phyloP scores from a whole-genome alignment of 2,113 vertebrate species.

The Rhineura floridana region DNA sequence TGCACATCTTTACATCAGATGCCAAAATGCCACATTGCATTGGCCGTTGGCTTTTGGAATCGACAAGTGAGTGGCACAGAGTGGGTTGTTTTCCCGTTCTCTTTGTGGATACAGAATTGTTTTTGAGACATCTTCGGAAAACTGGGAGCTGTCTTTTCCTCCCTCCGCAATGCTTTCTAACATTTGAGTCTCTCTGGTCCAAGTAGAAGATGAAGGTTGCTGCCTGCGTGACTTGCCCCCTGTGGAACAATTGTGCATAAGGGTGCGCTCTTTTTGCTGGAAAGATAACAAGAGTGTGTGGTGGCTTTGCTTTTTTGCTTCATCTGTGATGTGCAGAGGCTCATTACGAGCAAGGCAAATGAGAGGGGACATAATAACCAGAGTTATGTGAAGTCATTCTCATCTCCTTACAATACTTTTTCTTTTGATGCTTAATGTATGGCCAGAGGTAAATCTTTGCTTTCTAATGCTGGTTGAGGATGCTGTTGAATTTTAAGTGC shows the following conservation, averaged over 20 bases:
- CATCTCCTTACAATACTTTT: constrained; percentile 5
- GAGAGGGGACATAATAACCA: background rate
- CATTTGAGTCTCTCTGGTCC: background rate
- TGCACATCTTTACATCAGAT: constrained; percentile 36
- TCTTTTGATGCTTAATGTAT: constrained; percentile 36
- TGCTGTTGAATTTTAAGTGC: constrained; percentile 43
- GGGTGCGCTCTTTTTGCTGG: background rate
- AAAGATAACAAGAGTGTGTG: background rate
- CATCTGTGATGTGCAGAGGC: background rate
- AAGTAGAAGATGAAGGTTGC: constrained; percentile 14
- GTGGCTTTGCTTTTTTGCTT: background rate
- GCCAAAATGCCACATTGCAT: constrained; percentile 19
- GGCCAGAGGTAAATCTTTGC: constrained; percentile 20
- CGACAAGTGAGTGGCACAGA: constrained; percentile 31
- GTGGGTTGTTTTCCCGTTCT: constrained; percentile 48
- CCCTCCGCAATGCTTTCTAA: background rate
- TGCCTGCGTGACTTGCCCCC: background rate
- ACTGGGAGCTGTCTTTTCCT: constrained; percentile 13
- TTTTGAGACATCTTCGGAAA: constrained; percentile 11
- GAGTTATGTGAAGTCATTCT: constrained; percentile 47
- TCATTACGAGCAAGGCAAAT: constrained; percentile 32
- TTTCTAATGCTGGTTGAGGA: constrained; percentile 16
- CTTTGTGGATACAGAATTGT: constrained; percentile 27
- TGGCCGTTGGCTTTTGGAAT: constrained; percentile 10
- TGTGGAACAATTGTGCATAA: constrained; percentile 22